Percentiles rank a stretch among this genome's conserved stretches.
These are phyloP conservation scores for Parambassis ranga DNA, from an alignment of 2,797 vertebrate genomes.

Conservation along the genomic window DNA sequence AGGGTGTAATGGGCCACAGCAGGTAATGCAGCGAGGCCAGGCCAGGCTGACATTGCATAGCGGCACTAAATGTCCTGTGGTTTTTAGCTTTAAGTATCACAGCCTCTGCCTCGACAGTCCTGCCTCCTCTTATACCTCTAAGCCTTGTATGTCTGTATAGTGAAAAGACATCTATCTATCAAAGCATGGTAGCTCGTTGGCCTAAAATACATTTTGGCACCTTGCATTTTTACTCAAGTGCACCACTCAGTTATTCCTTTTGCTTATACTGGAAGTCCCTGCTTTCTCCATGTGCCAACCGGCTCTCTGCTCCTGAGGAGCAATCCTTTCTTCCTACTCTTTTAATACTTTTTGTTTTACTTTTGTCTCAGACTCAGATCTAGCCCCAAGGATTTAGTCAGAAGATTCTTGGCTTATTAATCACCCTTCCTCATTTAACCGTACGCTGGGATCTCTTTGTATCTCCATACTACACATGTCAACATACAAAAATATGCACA, in stretches of 20 bases:
- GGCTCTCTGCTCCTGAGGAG: constrained; percentile 30
- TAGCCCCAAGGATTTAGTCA: constrained; percentile 29
- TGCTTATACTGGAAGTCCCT: constrained; percentile 58
- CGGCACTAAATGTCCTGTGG: constrained; percentile 38
- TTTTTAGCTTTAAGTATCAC: constrained; percentile 17
- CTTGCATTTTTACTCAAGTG: constrained; percentile 25
- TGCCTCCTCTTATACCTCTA: constrained; percentile 1
- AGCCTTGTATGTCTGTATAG: not conserved
- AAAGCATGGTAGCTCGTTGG: too few species aligned
- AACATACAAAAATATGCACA: not conserved
- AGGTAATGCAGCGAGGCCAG: constrained; percentile 36
- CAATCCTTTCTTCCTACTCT: constrained; percentile 26
- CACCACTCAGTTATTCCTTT: constrained; percentile 31
- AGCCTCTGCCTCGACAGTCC: not conserved
- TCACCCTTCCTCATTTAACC: constrained; percentile 12
- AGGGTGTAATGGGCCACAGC: constrained; percentile 55
- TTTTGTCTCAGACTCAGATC: constrained; percentile 33
- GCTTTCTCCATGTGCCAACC: constrained; percentile 36
- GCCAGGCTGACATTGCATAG: constrained; percentile 24
- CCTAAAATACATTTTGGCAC: constrained; percentile 8
- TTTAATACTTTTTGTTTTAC: constrained; percentile 43
- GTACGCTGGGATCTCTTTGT: constrained; percentile 1
- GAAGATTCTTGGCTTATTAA: constrained; percentile 45
- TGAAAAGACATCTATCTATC: not conserved
- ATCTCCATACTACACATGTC: constrained; percentile 4